phyloP scores from a whole-genome alignment of 2,797 vertebrate species.

The Chaunax sp. region DNA sequence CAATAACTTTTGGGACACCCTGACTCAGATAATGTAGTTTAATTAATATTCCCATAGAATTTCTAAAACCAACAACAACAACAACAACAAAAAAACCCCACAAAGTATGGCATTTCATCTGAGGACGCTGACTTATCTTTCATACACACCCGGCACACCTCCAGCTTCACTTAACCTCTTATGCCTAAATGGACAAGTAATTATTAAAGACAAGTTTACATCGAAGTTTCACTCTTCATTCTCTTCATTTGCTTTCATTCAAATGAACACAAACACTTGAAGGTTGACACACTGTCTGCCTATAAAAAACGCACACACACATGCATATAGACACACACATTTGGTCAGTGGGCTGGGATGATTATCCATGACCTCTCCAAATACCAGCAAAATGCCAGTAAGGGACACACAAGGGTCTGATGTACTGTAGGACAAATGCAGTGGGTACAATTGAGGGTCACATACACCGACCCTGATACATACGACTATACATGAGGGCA shows the following conservation, averaged over 20 bases:
- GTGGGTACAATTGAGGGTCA: constrained; percentile 21
- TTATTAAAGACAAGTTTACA: too few species aligned
- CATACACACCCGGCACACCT: too few species aligned
- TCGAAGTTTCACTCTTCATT: neutral
- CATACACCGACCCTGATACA: constrained; percentile 13
- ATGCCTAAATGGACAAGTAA: too few species aligned
- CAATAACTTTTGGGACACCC: too few species aligned
- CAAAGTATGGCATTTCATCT: too few species aligned
- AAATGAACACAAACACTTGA: neutral
- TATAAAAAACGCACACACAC: neutral
- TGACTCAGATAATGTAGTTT: too few species aligned
- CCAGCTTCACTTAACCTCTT: too few species aligned
- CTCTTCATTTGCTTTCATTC: neutral
- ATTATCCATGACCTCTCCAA: constrained; percentile 75
- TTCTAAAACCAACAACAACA: too few species aligned
- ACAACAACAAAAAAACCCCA: too few species aligned
- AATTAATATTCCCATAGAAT: too few species aligned
- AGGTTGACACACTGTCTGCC: neutral
- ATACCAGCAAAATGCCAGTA: constrained; percentile 74
- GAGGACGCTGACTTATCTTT: too few species aligned
- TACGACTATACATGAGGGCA: neutral
- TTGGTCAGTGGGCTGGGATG: constrained; percentile 34
- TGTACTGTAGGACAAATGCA: constrained; percentile 12
- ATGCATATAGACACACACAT: neutral
- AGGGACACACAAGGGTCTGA: constrained; percentile 37